Conservation (phyloP, 2,113 vertebrate genomes). For the Tonatia bakeri region DNA sequence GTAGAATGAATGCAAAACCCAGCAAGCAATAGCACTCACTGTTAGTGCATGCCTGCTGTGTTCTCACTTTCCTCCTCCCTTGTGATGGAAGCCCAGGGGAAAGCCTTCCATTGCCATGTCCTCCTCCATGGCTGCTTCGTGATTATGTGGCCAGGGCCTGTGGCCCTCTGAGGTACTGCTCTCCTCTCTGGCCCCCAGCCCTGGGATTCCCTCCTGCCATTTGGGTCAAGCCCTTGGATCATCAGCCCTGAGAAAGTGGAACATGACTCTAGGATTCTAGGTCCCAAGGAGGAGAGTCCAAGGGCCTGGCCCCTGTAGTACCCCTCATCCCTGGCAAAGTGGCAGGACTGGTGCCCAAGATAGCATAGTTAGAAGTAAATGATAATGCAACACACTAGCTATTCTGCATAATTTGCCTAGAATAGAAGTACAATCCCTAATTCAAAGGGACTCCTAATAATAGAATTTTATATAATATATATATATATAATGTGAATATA, state of each 20-base stretch:
- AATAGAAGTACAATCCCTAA: background rate
- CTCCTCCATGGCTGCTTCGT: accelerated
- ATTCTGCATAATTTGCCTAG: background rate
- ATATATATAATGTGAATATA: background rate
- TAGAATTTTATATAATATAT: background rate
- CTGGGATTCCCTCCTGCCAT: background rate
- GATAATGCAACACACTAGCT: background rate
- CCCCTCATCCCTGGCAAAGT: background rate
- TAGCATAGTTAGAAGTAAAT: background rate
- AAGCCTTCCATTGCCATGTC: background rate
- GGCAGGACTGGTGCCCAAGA: background rate
- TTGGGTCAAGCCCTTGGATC: background rate
- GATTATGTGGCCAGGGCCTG: background rate
- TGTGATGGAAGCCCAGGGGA: background rate
- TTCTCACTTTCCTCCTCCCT: background rate
- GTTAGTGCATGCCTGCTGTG: background rate
- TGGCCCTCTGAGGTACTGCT: background rate
- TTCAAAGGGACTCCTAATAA: background rate
- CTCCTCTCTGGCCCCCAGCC: background rate
- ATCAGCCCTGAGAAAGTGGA: background rate
- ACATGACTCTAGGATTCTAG: background rate
- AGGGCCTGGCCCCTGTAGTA: background rate
- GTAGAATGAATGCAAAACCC: conserved; percentile 10
- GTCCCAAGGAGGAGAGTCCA: background rate
- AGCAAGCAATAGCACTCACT: background rate